These are phyloP conservation scores for Lumbricus terrestris DNA, from an alignment of 2,888 invertebrate genomes.

Conservation along the genomic window DNA sequence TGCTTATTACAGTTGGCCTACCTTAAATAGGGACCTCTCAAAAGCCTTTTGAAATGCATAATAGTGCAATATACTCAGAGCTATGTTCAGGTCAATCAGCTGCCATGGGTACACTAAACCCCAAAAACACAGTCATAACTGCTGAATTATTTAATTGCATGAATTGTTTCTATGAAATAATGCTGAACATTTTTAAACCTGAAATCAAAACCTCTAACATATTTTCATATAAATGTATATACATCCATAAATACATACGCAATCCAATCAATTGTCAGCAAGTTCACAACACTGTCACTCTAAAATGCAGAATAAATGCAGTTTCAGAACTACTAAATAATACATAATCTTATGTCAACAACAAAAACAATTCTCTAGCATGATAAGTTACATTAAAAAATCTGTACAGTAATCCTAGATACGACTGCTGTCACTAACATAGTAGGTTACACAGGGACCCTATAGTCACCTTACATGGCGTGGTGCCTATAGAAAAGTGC, in stretches of 20 bases:
- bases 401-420: background rate
- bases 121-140: background rate
- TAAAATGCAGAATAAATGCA: background rate
- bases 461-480: too few relatives aligned
- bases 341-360: background rate
- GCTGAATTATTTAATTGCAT: background rate
- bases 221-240: background rate
- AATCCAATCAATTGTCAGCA: background rate
- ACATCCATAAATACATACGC: background rate
- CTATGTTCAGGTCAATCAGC: too few relatives aligned
- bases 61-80: background rate
- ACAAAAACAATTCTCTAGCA: background rate
- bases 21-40: too few relatives aligned
- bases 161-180: conserved; percentile 3
- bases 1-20: too few relatives aligned
- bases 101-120: background rate
- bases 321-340: background rate
- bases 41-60: background rate
- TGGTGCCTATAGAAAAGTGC: too few relatives aligned
- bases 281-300: background rate
- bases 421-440: background rate
- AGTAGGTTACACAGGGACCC: too few relatives aligned
- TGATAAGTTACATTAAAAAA: background rate
- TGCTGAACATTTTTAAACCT: background rate
- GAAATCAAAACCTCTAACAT: background rate